These are phyloP conservation scores for Mongoloraphidia duomilia DNA, from an alignment of 2,888 invertebrate genomes.

Conservation along the genomic window DNA sequence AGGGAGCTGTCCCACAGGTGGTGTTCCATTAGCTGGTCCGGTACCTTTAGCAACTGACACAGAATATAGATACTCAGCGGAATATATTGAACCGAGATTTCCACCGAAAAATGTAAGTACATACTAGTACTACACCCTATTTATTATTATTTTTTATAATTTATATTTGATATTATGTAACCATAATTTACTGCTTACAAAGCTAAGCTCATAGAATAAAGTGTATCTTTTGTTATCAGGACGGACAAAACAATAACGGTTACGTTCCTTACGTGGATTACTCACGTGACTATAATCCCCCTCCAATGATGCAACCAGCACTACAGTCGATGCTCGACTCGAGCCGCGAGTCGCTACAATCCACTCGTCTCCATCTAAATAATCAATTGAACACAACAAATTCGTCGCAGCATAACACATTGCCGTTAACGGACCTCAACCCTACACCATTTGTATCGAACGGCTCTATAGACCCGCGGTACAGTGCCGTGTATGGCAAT, in stretches of 20 bases:
- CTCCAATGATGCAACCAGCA: conserved; percentile 41
- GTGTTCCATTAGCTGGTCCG: conserved; percentile 64
- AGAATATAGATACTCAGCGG: conserved; percentile 55
- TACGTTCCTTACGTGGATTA: conserved; percentile 84
- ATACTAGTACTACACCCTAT: conserved; percentile 17
- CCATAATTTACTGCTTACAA: neutral
- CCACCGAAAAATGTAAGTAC: conserved; percentile 44
- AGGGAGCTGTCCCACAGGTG: conserved; percentile 27
- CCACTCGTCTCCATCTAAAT: conserved; percentile 29
- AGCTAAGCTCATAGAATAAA: neutral
- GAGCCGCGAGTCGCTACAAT: conserved; percentile 27
- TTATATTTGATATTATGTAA: conserved; percentile 15
- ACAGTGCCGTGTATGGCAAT: conserved; percentile 80
- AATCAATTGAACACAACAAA: conserved; percentile 19
- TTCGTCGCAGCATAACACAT: conserved; percentile 23
- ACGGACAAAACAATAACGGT: conserved; percentile 69
- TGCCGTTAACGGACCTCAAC: conserved; percentile 17
- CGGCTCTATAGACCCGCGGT: conserved; percentile 59
- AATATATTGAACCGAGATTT: conserved; percentile 66
- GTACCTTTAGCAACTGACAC: conserved; percentile 59
- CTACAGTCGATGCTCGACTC: conserved; percentile 38
- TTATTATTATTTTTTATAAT: neutral
- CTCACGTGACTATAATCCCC: conserved; percentile 77
- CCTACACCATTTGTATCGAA: conserved; percentile 1
- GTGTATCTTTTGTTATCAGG: conserved; percentile 31